Base-by-base conservation (phyloP, 1,140 invertebrate genomes). In the Trypoxylus dichotomus region DNA sequence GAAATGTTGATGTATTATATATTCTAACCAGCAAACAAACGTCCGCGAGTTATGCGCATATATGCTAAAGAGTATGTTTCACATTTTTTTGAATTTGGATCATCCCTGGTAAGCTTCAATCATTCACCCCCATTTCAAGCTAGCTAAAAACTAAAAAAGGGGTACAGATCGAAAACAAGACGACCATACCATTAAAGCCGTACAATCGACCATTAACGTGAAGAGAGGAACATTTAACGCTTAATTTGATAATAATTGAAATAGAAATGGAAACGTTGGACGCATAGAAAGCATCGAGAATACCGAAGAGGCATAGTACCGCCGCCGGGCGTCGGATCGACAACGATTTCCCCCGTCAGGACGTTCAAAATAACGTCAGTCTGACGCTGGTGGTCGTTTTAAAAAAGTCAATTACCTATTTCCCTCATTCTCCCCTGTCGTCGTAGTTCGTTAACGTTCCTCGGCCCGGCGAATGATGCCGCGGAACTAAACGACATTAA, bases 371-470 rank as follows among this genome's bases (percentile, higher is more conserved):
- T 82, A 81, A 81, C 77, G 60, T 68, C 60, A 13, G 60, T 29
- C 21, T 19, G 19, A n/a, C 47, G 47, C 21, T 58, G 1, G 21
- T 13, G 78, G 80, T 47, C 79, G 79, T 77, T 82, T 81, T 81
- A 27, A 77, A 82, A 82, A 82, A 82, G 81, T 82, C 81, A 82
- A 82, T 80, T 82, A 79, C 79, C 79, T 82, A 80, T 82, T 82
- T 80, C 79, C 79, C 72, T 37, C 10, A 37, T 77, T 82, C 76
- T 79, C 25, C 60, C 2, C n/a, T n/a, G n/a, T n/a, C 47, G 47
- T 19, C 24, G 60, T 24, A 15, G 60, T 68, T 24, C 24, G 24
- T 29, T 68, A 68, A 68, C 27, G 74, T 43, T 74, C 76, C 75
- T 72, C 71, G 63, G 75, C 80, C 78, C 78, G 76, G 79, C 76